phyloP scores from a whole-genome alignment of 2,888 invertebrate species.

The Psylliodes chrysocephalus region DNA sequence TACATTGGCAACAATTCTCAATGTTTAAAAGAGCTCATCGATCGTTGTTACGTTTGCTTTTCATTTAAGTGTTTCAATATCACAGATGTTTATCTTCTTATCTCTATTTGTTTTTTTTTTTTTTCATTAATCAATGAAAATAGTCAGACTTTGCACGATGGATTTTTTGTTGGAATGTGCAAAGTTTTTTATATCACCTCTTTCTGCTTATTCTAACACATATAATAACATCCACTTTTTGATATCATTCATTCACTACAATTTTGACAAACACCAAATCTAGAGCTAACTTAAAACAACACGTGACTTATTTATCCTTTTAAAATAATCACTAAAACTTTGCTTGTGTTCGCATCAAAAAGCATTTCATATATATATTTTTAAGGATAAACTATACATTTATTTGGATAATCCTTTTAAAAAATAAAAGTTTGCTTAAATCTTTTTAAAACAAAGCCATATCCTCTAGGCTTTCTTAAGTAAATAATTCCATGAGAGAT shows the following conservation, averaged over 20 bases:
- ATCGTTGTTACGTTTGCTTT: conserved; percentile 43
- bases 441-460: no score
- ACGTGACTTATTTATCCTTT: no score
- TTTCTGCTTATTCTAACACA: conserved; percentile 31
- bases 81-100: conserved; percentile 66
- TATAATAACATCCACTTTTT: conserved; percentile 7
- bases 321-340: no score
- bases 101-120: conserved; percentile 54
- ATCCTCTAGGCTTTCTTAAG: no score
- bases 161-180: conserved; percentile 41
- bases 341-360: no score
- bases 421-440: no score
- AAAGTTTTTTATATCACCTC: conserved; percentile 37
- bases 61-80: conserved; percentile 55
- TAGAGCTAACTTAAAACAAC: not conserved
- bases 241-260: conserved; percentile 12
- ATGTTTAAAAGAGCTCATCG: conserved; percentile 11
- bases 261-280: not conserved
- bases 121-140: conserved; percentile 36
- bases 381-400: no score
- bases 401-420: no score
- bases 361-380: no score
- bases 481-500: no score
- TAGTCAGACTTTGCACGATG: conserved; percentile 39
- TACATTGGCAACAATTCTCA: conserved; percentile 34